These are phyloP conservation scores for Heliothis virescens DNA, from an alignment of 1,140 invertebrate genomes.

Conservation along the genomic window DNA sequence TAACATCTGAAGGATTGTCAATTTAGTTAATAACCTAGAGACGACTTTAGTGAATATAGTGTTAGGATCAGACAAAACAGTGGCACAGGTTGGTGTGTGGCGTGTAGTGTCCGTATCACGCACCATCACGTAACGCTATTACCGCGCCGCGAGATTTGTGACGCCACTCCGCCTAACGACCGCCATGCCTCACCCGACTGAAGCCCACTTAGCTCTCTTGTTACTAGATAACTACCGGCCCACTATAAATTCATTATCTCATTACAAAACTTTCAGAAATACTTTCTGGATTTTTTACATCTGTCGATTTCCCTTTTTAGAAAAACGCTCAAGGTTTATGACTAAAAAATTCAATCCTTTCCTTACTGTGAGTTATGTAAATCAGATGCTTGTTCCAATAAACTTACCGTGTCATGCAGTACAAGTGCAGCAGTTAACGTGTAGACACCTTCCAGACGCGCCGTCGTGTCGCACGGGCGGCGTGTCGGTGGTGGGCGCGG, in stretches of 20 bases:
- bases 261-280: background rate
- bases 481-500: constrained; percentile 93
- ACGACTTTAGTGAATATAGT: no score
- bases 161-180: background rate
- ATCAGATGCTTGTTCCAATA: background rate
- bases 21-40: no score
- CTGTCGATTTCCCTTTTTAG: no score
- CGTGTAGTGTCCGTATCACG: background rate
- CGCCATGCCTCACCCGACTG: constrained; percentile 5
- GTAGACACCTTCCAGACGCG: constrained; percentile 88
- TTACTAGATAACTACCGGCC: background rate
- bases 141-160: background rate
- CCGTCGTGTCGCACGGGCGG: constrained; percentile 90
- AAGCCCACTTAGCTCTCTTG: background rate
- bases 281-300: no score
- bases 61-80: no score
- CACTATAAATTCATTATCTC: background rate
- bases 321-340: no score
- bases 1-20: no score
- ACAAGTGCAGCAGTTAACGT: background rate
- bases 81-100: no score
- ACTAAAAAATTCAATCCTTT: no score
- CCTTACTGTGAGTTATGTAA: no score
- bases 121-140: background rate
- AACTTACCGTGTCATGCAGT: background rate